Conservation (phyloP, 2,113 vertebrate species). For the Scartelaos histophorus region DNA sequence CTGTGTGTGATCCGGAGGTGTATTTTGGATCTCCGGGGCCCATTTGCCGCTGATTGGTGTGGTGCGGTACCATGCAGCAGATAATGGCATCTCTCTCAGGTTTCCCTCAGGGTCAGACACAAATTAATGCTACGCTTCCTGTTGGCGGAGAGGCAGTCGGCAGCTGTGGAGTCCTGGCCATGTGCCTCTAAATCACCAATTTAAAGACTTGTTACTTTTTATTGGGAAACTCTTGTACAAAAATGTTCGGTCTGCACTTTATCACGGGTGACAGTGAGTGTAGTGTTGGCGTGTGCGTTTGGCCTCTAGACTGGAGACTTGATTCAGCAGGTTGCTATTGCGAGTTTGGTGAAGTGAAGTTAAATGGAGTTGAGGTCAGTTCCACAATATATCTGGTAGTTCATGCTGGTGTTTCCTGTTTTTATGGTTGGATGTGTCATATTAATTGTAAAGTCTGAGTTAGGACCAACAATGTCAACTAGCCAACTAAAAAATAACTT, state of each 20-base stretch:
- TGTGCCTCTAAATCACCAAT: conserved; percentile 19
- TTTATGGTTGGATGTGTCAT: neutral
- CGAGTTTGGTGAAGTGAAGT: neutral
- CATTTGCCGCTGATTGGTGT: conserved; percentile 65
- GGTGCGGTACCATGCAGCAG: conserved; percentile 60
- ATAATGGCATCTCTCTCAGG: conserved; percentile 73
- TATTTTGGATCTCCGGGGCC: conserved; percentile 60
- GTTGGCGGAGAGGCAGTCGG: conserved; percentile 60
- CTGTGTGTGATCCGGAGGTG: conserved; percentile 37
- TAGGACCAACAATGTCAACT: neutral
- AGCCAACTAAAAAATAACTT: neutral
- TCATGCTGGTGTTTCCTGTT: neutral
- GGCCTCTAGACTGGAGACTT: neutral
- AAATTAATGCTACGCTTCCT: conserved; percentile 73
- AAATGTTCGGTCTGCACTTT: neutral
- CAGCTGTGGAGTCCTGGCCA: conserved; percentile 51
- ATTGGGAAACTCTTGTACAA: neutral
- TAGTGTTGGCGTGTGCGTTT: neutral
- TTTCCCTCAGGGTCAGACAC: conserved; percentile 74
- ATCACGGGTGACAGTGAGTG: neutral
- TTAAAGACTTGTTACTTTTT: conserved; percentile 15
- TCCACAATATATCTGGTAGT: neutral
- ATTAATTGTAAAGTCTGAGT: neutral
- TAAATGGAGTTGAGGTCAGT: neutral
- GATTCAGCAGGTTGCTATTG: neutral